Conservation (phyloP, 2,888 invertebrate genomes). For the Amiota minor region DNA sequence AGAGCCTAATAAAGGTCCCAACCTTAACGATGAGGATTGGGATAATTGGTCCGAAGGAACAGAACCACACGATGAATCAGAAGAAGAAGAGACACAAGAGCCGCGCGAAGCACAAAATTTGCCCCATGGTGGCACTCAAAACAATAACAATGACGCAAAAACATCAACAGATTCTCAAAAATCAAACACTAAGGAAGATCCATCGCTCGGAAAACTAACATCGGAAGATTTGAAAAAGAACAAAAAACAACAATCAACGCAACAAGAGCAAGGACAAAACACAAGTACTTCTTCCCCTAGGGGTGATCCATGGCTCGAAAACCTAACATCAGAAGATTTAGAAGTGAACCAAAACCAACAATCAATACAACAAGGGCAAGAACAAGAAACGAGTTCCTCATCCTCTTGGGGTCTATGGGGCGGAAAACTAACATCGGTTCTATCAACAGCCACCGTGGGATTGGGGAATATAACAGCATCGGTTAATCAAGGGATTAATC, state of each 20-base stretch:
- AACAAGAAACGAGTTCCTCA: background rate
- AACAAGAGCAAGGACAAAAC: slow-evolving; percentile 1
- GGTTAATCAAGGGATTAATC: slow-evolving; percentile 88
- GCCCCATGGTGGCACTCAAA: background rate
- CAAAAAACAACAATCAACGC: background rate
- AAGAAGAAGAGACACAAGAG: background rate
- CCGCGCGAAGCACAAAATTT: background rate
- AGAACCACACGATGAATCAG: slow-evolving; percentile 49
- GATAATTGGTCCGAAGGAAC: slow-evolving; percentile 66
- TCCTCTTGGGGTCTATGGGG: slow-evolving; percentile 78
- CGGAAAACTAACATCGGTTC: slow-evolving; percentile 81
- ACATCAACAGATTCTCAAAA: slow-evolving; percentile 1
- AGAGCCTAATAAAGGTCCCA: slow-evolving; percentile 42
- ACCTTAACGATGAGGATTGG: slow-evolving; percentile 65
- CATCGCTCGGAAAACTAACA: no score
- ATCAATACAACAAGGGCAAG: background rate
- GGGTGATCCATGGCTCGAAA: no score
- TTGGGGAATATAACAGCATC: slow-evolving; percentile 85
- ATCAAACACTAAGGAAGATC: background rate
- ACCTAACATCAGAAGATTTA: no score
- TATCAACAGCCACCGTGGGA: slow-evolving; percentile 84
- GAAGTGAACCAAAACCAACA: slow-evolving; percentile 7
- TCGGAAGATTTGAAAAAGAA: background rate
- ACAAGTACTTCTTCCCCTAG: slow-evolving; percentile 48
- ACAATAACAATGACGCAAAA: background rate